These are phyloP conservation scores for Cotesia congregata DNA, from an alignment of 2,888 invertebrate species.

Conservation along the genomic window DNA sequence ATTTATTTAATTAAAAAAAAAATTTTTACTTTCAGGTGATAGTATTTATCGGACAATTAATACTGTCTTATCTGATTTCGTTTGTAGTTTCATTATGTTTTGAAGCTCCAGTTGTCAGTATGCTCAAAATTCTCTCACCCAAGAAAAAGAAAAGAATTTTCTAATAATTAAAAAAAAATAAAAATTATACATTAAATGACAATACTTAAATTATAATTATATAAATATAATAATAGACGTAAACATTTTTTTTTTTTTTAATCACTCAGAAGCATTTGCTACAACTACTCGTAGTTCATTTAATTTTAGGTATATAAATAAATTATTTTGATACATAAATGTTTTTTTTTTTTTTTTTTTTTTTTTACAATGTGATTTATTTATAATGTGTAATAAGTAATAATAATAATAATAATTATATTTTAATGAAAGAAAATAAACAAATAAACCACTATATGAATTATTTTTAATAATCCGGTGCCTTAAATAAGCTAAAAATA, in stretches of 20 bases:
- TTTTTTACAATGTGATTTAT: constrained; percentile 7
- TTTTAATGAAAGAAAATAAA: not conserved
- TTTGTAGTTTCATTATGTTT: constrained; percentile 86
- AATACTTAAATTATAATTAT: constrained; percentile 6
- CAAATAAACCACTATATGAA: not conserved
- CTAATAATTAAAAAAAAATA: constrained; percentile 46
- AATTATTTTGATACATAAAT: constrained; percentile 35
- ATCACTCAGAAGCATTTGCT: not conserved
- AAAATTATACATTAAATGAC: constrained; percentile 38
- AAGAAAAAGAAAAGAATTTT: constrained; percentile 65
- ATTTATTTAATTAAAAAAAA: constrained; percentile 15
- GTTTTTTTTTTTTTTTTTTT: not conserved
- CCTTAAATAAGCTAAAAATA: no score
- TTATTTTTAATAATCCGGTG: not conserved
- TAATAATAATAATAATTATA: not conserved
- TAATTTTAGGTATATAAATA: constrained; percentile 35
- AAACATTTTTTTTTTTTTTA: not conserved
- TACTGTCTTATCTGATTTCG: constrained; percentile 82
- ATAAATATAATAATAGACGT: not conserved
- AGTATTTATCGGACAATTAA: constrained; percentile 85
- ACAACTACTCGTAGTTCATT: constrained; percentile 13
- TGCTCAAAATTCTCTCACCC: constrained; percentile 78
- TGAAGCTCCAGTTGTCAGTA: constrained; percentile 88
- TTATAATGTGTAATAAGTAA: constrained; percentile 15
- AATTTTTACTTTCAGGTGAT: constrained; percentile 74